Evolutionary conservation across 2,888 invertebrate genomes (phyloP).

Genomic region (Drosophila histrio): DNA sequence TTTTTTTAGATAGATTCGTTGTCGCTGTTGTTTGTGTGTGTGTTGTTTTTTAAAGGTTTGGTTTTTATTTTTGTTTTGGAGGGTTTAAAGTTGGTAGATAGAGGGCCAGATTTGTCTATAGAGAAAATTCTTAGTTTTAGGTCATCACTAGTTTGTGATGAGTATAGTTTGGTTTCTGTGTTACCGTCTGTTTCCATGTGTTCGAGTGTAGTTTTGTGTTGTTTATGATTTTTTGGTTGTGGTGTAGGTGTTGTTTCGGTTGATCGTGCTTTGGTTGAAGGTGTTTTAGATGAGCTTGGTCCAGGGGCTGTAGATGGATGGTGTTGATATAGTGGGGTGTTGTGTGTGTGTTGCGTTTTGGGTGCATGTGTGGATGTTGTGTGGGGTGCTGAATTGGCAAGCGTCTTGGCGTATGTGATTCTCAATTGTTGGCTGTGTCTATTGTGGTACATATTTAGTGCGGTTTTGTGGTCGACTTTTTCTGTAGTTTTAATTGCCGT

Average conservation of each 20-base stretch:
- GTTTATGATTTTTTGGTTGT: neutral
- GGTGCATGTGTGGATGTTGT: neutral
- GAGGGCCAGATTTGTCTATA: neutral
- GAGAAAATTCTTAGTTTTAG: neutral
- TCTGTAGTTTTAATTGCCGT: constrained; percentile 20
- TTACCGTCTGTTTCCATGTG: neutral
- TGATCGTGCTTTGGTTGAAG: neutral
- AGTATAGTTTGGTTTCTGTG: neutral
- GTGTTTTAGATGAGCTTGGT: neutral
- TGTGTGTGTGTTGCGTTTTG: constrained; percentile 1
- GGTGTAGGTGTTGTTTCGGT: neutral
- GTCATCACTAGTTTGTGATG: neutral
- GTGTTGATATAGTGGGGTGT: neutral
- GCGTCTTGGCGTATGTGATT: constrained; percentile 15
- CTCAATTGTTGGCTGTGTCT: constrained; percentile 4
- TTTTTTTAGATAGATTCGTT: neutral
- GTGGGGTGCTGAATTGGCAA: neutral
- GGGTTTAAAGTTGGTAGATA: neutral
- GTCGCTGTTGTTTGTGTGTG: neutral
- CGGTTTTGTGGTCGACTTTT: constrained; percentile 25
- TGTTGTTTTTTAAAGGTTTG: too few relatives aligned
- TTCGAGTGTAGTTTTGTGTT: too few relatives aligned
- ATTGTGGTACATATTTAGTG: neutral
- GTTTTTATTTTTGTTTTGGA: neutral
- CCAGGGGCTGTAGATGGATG: neutral